A percentile compares a stretch with the other conserved stretches of the same genome.
Conservation (phyloP, 2,888 invertebrate genomes). For the Scaptomyza polygonia region DNA sequence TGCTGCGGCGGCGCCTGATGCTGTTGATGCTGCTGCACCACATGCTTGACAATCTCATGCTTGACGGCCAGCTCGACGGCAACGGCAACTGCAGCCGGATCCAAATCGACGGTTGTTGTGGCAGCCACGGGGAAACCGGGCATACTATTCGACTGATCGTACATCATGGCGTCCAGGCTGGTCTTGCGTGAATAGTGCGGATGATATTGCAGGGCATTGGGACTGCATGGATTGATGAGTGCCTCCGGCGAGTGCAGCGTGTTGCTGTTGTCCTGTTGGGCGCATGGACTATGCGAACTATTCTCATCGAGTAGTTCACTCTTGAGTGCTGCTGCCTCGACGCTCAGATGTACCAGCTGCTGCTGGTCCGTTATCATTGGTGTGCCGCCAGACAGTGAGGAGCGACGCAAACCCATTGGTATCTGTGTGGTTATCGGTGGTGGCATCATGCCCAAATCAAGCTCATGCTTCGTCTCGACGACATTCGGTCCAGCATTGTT, state of each 20-base stretch:
- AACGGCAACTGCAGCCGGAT: conserved; percentile 78
- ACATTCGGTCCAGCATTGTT: conserved; percentile 43
- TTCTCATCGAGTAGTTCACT: conserved; percentile 90
- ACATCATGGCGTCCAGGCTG: conserved; percentile 81
- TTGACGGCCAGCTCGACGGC: conserved; percentile 85
- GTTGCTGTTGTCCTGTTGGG: conserved; percentile 48
- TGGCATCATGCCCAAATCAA: conserved; percentile 88
- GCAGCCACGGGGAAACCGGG: conserved; percentile 76
- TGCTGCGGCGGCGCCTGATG: conserved; percentile 84
- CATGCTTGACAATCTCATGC: conserved; percentile 86
- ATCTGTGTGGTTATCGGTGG: conserved; percentile 87
- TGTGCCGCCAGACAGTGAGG: conserved; percentile 86
- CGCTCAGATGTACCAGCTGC: conserved; percentile 72
- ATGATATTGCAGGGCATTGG: conserved; percentile 71
- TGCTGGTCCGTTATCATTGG: conserved; percentile 83
- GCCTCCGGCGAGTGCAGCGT: conserved; percentile 75
- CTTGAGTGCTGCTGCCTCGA: conserved; percentile 86
- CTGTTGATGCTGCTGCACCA: conserved; percentile 86
- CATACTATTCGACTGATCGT: conserved; percentile 80
- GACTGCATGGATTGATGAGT: conserved; percentile 79
- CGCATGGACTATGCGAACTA: conserved; percentile 86
- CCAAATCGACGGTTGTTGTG: conserved; percentile 66
- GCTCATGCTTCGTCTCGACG: conserved; percentile 85
- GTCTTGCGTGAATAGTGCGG: conserved; percentile 77
- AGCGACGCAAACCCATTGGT: conserved; percentile 87